A percentile compares a stretch with the other conserved stretches of the same genome.
Conservation (phyloP, 2,113 vertebrate genomes). For the Channa argus region DNA sequence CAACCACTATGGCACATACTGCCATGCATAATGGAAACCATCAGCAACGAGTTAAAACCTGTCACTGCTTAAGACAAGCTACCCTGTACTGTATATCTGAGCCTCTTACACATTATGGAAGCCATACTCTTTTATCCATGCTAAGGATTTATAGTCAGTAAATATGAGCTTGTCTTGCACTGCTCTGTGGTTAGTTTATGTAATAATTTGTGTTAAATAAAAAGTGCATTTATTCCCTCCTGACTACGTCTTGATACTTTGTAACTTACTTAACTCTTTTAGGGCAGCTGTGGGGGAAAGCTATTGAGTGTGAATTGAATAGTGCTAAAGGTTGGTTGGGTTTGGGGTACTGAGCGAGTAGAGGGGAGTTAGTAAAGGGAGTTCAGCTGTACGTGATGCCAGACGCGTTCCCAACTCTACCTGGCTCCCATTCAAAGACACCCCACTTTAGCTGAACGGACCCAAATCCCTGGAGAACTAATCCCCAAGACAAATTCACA, state of each 20-base stretch:
- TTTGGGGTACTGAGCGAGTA: background rate
- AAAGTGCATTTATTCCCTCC: background rate
- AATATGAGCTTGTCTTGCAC: no score
- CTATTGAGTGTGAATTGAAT: background rate
- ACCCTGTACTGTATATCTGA: background rate
- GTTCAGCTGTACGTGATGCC: slow-evolving; percentile 20
- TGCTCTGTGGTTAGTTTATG: background rate
- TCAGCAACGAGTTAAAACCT: background rate
- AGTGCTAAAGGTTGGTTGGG: slow-evolving; percentile 5
- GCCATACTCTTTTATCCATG: background rate
- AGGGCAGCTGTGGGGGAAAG: background rate
- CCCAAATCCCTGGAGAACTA: slow-evolving; percentile 29
- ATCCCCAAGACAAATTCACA: slow-evolving; percentile 1
- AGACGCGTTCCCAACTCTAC: slow-evolving; percentile 24
- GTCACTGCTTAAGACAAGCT: background rate
- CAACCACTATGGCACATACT: slow-evolving; percentile 28
- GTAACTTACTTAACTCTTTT: no score
- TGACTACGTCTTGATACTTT: no score
- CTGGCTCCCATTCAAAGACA: slow-evolving; percentile 49
- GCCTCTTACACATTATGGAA: background rate
- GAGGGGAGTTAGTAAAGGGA: background rate
- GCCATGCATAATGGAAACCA: background rate
- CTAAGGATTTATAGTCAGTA: no score
- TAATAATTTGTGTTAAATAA: background rate
- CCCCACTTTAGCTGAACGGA: slow-evolving; percentile 40